A percentile compares a stretch with the other conserved stretches of the same genome.
phyloP scores from a whole-genome alignment of 2,113 vertebrate genomes.

The Alouatta palliata region DNA sequence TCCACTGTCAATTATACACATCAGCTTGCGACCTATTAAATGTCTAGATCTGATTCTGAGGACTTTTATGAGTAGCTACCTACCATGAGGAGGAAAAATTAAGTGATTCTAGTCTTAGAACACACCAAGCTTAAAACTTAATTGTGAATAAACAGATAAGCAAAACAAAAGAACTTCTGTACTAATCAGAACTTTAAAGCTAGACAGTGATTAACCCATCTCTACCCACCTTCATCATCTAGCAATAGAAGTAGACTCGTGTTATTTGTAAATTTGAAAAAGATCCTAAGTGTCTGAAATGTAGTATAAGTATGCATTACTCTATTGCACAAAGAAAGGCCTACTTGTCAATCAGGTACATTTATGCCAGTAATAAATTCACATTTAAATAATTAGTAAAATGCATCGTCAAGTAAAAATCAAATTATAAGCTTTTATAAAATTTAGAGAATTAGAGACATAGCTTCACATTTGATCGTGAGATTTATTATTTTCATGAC shows the following conservation, averaged over 20 bases:
- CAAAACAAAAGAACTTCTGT: neutral
- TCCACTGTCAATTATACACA: neutral
- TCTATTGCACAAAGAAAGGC: neutral
- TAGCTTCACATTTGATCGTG: neutral
- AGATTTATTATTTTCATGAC: neutral
- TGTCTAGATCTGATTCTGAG: neutral
- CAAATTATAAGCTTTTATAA: conserved; percentile 38
- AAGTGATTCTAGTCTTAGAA: neutral
- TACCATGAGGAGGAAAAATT: neutral
- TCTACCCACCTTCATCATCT: neutral
- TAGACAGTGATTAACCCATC: neutral
- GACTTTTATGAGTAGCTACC: neutral
- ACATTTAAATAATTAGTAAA: conserved; percentile 55
- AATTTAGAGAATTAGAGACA: neutral
- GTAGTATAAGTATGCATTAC: neutral
- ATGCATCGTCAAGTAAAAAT: neutral
- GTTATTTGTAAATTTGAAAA: neutral
- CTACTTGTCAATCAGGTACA: neutral
- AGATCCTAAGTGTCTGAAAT: neutral
- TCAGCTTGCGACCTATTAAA: neutral
- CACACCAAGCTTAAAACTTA: neutral
- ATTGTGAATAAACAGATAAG: neutral
- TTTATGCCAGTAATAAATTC: conserved; percentile 27
- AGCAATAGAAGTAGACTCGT: neutral
- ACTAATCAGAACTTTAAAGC: neutral